These are phyloP conservation scores for Vannuccia rotundouncinata DNA, from an alignment of 2,888 invertebrate genomes.

Conservation along the genomic window DNA sequence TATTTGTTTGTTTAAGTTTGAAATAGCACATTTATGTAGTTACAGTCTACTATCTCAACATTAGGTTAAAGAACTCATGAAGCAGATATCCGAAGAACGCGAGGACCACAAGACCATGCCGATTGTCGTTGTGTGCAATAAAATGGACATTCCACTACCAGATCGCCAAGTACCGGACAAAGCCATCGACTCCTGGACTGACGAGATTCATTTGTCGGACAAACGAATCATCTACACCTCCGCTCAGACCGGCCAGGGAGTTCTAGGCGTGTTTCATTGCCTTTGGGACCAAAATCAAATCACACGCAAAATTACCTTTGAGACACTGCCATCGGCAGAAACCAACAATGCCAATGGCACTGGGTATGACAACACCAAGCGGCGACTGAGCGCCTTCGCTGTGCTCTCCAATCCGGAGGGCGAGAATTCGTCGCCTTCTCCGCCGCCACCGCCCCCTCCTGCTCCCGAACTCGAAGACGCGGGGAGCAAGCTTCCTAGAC, in stretches of 20 bases:
- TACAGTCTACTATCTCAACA: no score
- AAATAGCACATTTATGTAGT: no score
- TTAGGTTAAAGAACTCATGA: not conserved
- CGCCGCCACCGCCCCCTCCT: not conserved
- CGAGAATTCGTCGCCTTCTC: not conserved
- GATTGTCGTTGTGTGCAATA: conserved; percentile 34
- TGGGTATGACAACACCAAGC: not conserved
- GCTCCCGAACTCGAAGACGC: not conserved
- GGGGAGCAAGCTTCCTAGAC: not conserved
- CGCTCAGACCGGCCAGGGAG: not conserved
- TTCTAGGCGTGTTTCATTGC: not conserved
- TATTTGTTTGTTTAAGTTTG: no score
- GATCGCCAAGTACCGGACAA: conserved; percentile 6
- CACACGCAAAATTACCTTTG: not conserved
- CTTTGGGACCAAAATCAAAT: conserved; percentile 15
- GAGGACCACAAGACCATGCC: conserved; percentile 3
- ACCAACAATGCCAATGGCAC: not conserved
- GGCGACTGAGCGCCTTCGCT: conserved; percentile 1
- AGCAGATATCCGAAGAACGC: conserved; percentile 27
- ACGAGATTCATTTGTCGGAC: not conserved
- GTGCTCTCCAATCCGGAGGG: not conserved
- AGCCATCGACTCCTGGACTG: not conserved
- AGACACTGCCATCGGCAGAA: not conserved
- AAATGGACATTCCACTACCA: conserved; percentile 22
- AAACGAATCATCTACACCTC: not conserved